Percentiles rank a stretch among this genome's conserved stretches.
Evolutionary conservation across 64 coral and sea anemone species (phyloP).

Genomic region (Montipora sp.): DNA sequence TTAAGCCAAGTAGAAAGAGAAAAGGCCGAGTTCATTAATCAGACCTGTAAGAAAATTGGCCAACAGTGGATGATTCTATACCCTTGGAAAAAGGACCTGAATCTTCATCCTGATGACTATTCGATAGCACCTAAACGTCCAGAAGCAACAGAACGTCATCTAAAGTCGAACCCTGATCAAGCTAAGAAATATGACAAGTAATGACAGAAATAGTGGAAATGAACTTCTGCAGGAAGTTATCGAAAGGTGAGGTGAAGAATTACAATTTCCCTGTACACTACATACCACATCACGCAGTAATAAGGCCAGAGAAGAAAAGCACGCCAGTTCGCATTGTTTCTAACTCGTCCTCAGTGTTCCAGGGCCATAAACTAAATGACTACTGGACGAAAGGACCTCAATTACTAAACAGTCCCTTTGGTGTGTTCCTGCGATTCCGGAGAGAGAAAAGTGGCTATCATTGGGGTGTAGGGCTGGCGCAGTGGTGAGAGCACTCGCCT

Average conservation of each 20-base stretch:
- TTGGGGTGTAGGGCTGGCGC: neutral
- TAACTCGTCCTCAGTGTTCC: conserved; percentile 49
- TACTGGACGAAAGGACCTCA: conserved; percentile 78
- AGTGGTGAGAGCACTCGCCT: no score
- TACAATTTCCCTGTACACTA: conserved; percentile 64
- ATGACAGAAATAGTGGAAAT: conserved; percentile 56
- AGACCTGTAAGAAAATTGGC: conserved; percentile 31
- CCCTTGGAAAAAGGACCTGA: conserved; percentile 64
- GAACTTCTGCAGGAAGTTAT: conserved; percentile 52
- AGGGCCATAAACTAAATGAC: conserved; percentile 62
- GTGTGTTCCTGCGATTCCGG: conserved; percentile 43
- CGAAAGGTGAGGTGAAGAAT: conserved; percentile 20
- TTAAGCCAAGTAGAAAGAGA: conserved; percentile 18
- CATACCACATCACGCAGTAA: conserved; percentile 42
- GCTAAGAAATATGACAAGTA: conserved; percentile 34
- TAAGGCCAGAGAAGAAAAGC: conserved; percentile 61
- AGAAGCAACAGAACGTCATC: conserved; percentile 41
- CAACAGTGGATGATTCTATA: conserved; percentile 73
- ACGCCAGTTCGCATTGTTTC: conserved; percentile 72
- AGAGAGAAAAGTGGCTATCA: neutral
- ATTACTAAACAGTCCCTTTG: conserved; percentile 64
- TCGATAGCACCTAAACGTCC: conserved; percentile 27
- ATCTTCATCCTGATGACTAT: conserved; percentile 54
- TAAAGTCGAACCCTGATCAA: conserved; percentile 52
- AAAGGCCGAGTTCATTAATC: conserved; percentile 42